These are phyloP conservation scores for Pagrus major DNA, from an alignment of 2,113 vertebrate species.

Conservation along the genomic window DNA sequence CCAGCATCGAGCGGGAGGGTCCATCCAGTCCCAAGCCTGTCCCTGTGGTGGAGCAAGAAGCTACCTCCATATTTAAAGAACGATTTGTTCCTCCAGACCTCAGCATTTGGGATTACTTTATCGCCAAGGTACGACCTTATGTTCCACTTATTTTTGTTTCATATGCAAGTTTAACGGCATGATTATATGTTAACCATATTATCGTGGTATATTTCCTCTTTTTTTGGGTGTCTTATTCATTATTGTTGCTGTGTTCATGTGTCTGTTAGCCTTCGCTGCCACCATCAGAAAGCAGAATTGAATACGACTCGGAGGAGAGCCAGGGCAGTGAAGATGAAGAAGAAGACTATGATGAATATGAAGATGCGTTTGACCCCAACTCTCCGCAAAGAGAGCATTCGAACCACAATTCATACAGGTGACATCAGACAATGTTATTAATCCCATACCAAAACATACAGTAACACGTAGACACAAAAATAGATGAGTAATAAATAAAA, in stretches of 20 bases:
- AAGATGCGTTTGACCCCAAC: slow-evolving; percentile 83
- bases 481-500: too few relatives aligned
- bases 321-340: slow-evolving; percentile 90
- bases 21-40: slow-evolving; percentile 69
- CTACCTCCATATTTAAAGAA: slow-evolving; percentile 85
- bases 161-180: neutral
- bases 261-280: slow-evolving; percentile 89
- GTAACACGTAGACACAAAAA: too few relatives aligned
- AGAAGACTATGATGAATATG: slow-evolving; percentile 84
- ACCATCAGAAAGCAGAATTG: slow-evolving; percentile 85
- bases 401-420: slow-evolving; percentile 97
- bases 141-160: too few relatives aligned
- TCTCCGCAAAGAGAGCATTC: slow-evolving; percentile 91
- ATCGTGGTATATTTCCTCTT: neutral
- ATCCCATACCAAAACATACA: too few relatives aligned
- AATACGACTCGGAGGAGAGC: slow-evolving; percentile 97
- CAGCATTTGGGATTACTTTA: slow-evolving; percentile 99
- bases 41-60: slow-evolving; percentile 82
- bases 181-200: neutral
- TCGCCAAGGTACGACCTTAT: too few relatives aligned
- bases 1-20: slow-evolving; percentile 85
- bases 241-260: slow-evolving; percentile 6
- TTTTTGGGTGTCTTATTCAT: neutral
- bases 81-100: slow-evolving; percentile 95
- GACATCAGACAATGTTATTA: neutral